Base-by-base conservation (phyloP, 53 echinoderm and acorn worm species). In the Echinarachnius parma region DNA sequence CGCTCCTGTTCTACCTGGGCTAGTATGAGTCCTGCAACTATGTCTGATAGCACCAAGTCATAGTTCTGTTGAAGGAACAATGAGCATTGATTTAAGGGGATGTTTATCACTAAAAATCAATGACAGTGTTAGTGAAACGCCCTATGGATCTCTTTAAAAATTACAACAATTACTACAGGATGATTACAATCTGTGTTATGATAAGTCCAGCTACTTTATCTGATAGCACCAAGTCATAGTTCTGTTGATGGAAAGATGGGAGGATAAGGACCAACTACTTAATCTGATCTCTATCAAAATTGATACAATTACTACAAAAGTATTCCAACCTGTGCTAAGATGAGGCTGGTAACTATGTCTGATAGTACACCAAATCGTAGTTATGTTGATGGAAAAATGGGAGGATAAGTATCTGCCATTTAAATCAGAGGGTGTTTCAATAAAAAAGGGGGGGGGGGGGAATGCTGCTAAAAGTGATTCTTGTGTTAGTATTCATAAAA, bases 131-230 rank as follows among this genome's bases (percentile, higher is more conserved):
- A n/a, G n/a, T n/a, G n/a, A n/a, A n/a, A n/a, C n/a, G n/a, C n/a
- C n/a, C n/a, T n/a, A n/a, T n/a, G n/a, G n/a, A n/a, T n/a, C n/a
- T n/a, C n/a, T n/a, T n/a, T n/a, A n/a, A n/a, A n/a, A n/a, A n/a
- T n/a, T n/a, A n/a, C n/a, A n/a, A n/a, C n/a, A n/a, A n/a, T n/a
- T n/a, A n/a, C n/a, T n/a, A n/a, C n/a, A n/a, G n/a, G n/a, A n/a
- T n/a, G n/a, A n/a, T n/a, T n/a, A n/a, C 96, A 19, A 88, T 61
- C 58, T 91, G 92, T 62, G 91, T 75, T 8, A 96, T 82, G 53
- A 90, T 87, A 7, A 96, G 84, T 11, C 91, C 96, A 8, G 96
- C 96, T 15, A 88, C 82, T 22, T 91, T 85, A 56, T 96, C 96
- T 29, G 96, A 96, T 44, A 86, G 82, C 44, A 96, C 96, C 9